Base-by-base conservation (phyloP, 2,888 invertebrate species). In the Drosophila acutilabella region DNA sequence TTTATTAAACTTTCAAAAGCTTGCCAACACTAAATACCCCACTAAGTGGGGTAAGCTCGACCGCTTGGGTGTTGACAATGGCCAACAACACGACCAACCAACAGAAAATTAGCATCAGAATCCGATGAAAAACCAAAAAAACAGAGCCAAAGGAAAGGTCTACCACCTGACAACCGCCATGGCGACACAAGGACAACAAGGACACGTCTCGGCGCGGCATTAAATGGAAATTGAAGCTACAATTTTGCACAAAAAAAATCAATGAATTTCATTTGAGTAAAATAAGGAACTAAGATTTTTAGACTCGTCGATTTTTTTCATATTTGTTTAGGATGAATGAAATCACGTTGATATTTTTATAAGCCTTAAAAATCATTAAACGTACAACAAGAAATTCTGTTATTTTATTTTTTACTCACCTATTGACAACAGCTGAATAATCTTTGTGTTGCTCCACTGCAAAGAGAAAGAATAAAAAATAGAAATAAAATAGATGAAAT, bases 111-210 rank as follows among this genome's bases (percentile, higher is more conserved):
- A 10, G 44, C 66, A 26, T 33, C 40, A 1, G 40, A 42, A 20
- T 11, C 47, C 30, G 18, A 54, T 16, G 48, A n/a, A 48, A 23
- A 48, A 52, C 13, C 14, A 41, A 13, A 44, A 48, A 64, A 14
- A 58, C 16, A 33, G 18, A 45, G 30, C 7, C 26, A 40, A 14
- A 54, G 59, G 57, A 74, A 70, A 78, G 78, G 85, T 81, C 81
- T 74, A 41, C 74, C 81, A 80, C 67, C 74, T 82, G 66, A 53
- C 30, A 64, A 66, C 30, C 65, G 56, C n/a, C 57, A 65, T 71
- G 81, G 60, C 74, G 81, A 73, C 68, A 18, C 20, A 60, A 36
- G 51, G 48, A 50, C 23, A 59, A 59, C 78, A 70, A 61, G 64
- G 72, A 72, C 66, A 48, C 45, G 71, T 71, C 61, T 66, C 51